Conservation (phyloP, 2,797 vertebrate genomes). For the Eulemur mongoz region DNA sequence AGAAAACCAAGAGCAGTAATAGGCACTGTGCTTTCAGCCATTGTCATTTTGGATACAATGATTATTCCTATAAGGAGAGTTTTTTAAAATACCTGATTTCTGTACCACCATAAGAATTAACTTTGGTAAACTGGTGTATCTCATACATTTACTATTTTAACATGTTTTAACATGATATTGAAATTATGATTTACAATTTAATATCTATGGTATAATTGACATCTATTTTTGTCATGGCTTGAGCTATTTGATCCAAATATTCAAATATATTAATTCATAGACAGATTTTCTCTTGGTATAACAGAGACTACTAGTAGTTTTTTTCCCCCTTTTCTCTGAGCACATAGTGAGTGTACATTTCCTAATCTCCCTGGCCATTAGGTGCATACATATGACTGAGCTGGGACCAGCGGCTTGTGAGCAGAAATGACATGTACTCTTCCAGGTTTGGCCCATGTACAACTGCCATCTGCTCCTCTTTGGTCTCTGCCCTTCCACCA, state of each 20-base stretch:
- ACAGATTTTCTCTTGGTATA: background rate
- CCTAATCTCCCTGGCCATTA: background rate
- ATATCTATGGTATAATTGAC: background rate
- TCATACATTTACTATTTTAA: background rate
- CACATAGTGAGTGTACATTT: background rate
- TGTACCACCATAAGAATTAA: background rate
- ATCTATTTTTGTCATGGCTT: background rate
- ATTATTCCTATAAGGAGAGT: background rate
- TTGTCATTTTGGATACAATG: background rate
- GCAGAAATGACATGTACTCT: background rate
- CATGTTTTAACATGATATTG: background rate
- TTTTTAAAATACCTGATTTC: background rate
- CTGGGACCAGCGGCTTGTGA: background rate
- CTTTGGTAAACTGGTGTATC: background rate
- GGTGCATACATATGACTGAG: background rate
- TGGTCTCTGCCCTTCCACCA: background rate
- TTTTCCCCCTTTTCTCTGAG: background rate
- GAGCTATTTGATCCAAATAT: background rate
- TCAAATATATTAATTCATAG: background rate
- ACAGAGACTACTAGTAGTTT: background rate
- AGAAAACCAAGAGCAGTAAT: background rate
- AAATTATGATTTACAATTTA: slow-evolving; percentile 33
- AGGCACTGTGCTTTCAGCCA: background rate
- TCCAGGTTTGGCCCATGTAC: background rate
- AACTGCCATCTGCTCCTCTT: background rate